Evolutionary conservation across 2,113 vertebrate species (phyloP).

Genomic region (Phrynosoma platyrhinos): DNA sequence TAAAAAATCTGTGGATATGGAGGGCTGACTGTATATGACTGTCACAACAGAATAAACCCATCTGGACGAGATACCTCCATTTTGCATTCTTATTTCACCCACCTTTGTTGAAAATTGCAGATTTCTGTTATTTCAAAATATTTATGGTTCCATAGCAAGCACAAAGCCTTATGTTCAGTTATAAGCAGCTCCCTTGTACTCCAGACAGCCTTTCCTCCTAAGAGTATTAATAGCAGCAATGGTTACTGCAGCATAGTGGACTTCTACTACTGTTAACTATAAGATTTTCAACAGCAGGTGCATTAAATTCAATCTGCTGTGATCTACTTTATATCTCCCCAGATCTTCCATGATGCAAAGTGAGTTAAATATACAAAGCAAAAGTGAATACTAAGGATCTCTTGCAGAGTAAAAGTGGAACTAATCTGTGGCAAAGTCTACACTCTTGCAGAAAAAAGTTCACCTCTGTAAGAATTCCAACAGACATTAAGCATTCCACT

Average conservation of each 20-base stretch:
- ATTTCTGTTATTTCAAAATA: too few species aligned
- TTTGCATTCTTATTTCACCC: neutral
- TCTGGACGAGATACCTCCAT: neutral
- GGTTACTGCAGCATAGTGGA: neutral
- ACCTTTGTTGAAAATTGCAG: neutral
- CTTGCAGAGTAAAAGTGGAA: neutral
- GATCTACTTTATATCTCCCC: neutral
- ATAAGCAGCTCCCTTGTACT: neutral
- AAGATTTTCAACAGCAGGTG: neutral
- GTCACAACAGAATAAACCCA: neutral
- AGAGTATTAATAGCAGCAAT: neutral
- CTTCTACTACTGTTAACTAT: too few species aligned
- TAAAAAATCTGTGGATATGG: too few species aligned
- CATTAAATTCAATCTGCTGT: neutral
- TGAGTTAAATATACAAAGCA: neutral
- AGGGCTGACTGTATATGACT: neutral
- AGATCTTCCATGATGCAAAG: neutral
- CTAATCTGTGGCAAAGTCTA: neutral
- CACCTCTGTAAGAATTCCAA: neutral
- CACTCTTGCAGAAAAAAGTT: neutral
- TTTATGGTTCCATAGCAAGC: too few species aligned
- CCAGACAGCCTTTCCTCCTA: too few species aligned
- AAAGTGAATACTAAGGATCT: neutral
- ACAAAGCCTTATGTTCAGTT: neutral
- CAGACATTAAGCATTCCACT: neutral